These are phyloP conservation scores for Trissolcus brochymenae DNA, from an alignment of 2,888 invertebrate genomes.

Conservation along the genomic window DNA sequence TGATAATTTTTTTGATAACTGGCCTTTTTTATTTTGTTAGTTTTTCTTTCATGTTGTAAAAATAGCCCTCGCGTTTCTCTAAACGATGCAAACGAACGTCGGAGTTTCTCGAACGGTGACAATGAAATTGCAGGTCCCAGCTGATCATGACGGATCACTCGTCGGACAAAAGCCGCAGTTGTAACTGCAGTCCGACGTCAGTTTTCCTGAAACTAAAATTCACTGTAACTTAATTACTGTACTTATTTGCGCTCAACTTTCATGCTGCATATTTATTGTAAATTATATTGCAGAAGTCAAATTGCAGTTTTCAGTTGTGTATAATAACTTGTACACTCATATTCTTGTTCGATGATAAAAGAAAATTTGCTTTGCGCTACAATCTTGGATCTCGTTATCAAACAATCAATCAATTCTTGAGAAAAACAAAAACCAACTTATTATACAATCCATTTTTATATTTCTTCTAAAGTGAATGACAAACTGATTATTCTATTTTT, in stretches of 20 bases:
- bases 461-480: no score
- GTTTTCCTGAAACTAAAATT: slow-evolving; percentile 8
- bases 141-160: slow-evolving; percentile 75
- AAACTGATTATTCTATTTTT: no score
- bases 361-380: no score
- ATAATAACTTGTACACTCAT: background rate
- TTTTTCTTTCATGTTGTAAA: background rate
- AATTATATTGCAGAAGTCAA: background rate
- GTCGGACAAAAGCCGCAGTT: slow-evolving; percentile 46
- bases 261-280: background rate
- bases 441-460: no score
- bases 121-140: slow-evolving; percentile 74
- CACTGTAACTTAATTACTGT: slow-evolving; percentile 37
- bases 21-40: no score
- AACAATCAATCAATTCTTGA: no score
- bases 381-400: no score
- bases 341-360: no score
- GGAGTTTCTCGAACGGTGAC: slow-evolving; percentile 65
- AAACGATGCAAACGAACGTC: slow-evolving; percentile 45
- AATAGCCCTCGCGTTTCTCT: background rate
- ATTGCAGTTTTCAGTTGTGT: slow-evolving; percentile 4
- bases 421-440: no score
- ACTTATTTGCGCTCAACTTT: slow-evolving; percentile 22
- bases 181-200: slow-evolving; percentile 13
- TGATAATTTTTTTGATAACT: no score